These are phyloP conservation scores for Apis florea DNA, from an alignment of 1,140 invertebrate species.

Conservation along the genomic window DNA sequence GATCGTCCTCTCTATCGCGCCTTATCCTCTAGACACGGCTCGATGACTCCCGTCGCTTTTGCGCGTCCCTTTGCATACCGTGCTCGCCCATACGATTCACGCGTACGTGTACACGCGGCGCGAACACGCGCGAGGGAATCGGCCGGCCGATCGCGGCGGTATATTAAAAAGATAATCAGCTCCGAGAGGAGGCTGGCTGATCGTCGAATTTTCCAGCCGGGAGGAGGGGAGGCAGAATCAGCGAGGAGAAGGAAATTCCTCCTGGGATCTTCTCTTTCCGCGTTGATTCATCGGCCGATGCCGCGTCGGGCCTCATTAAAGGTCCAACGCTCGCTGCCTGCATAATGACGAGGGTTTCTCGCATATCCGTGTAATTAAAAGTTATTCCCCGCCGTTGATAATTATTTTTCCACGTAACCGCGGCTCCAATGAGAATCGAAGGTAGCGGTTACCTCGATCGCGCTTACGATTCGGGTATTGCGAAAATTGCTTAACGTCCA, in stretches of 20 bases:
- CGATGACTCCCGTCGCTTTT: conserved; percentile 43
- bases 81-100: conserved; percentile 35
- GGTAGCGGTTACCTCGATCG: background rate
- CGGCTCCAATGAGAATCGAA: background rate
- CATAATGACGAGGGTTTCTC: background rate
- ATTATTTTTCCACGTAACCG: background rate
- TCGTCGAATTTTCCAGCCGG: conserved; percentile 43
- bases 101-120: conserved; percentile 23
- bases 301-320: background rate
- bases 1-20: conserved; percentile 38
- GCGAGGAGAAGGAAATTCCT: conserved; percentile 25
- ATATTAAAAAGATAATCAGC: conserved; percentile 55
- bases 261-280: background rate
- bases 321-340: background rate
- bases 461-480: too few species aligned
- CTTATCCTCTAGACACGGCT: background rate
- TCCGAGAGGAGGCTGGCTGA: too few species aligned
- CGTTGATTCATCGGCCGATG: background rate
- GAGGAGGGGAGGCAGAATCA: background rate
- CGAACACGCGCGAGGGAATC: conserved; percentile 20
- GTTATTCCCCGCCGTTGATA: background rate
- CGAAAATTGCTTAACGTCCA: background rate
- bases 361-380: conserved; percentile 31
- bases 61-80: conserved; percentile 61
- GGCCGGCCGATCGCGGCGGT: conserved; percentile 14